These are phyloP conservation scores for Epizoanthus rinbou DNA, from an alignment of 92 coral and sea anemone species.

Conservation along the genomic window DNA sequence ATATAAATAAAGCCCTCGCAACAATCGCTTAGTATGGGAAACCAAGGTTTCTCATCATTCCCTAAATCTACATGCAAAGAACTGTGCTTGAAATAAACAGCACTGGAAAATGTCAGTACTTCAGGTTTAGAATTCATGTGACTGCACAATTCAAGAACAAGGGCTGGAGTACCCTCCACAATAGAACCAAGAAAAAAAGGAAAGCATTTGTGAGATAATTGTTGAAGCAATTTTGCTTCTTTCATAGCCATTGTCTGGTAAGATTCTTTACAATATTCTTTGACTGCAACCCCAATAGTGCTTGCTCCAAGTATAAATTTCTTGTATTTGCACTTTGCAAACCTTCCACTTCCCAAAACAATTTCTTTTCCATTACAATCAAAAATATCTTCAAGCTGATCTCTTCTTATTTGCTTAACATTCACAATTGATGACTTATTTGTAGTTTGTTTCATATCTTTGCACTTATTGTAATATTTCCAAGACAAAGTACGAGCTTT, in stretches of 20 bases:
- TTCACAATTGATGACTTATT: neutral
- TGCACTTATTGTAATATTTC: slow-evolving; percentile 35
- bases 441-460: neutral
- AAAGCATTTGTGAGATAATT: slow-evolving; percentile 12
- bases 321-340: slow-evolving; percentile 26
- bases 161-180: slow-evolving; percentile 6
- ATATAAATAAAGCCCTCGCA: slow-evolving; percentile 46
- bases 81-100: neutral
- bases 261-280: slow-evolving; percentile 21
- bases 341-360: slow-evolving; percentile 25
- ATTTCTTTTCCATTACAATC: slow-evolving; percentile 18
- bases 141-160: slow-evolving; percentile 24
- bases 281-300: slow-evolving; percentile 37
- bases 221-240: slow-evolving; percentile 26
- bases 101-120: slow-evolving; percentile 31
- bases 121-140: neutral
- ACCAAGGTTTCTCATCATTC: slow-evolving; percentile 16
- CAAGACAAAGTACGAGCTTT: slow-evolving; percentile 9
- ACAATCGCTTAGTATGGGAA: slow-evolving; percentile 23
- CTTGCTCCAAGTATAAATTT: slow-evolving; percentile 12
- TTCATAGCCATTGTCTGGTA: slow-evolving; percentile 14
- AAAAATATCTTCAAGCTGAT: slow-evolving; percentile 18
- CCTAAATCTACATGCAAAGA: too few relatives aligned
- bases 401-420: slow-evolving; percentile 13
- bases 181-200: slow-evolving; percentile 34